phyloP scores from a whole-genome alignment of 2,888 invertebrate species.

The Caenorhabditis sp. region DNA sequence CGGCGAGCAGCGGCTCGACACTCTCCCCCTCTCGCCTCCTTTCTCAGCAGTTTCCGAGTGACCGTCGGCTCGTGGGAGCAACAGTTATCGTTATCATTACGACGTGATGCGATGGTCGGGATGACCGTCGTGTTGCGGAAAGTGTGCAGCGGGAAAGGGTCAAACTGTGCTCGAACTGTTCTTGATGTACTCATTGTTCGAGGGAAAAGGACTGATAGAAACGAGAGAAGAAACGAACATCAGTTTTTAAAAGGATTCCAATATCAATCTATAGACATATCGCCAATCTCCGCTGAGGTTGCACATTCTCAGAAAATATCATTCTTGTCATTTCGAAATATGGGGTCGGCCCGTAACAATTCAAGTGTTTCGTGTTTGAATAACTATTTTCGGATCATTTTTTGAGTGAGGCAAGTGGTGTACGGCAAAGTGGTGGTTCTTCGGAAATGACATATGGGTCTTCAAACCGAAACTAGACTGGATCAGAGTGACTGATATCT shows the following conservation, averaged over 20 bases:
- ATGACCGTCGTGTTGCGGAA: constrained; percentile 11
- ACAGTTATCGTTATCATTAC: constrained; percentile 29
- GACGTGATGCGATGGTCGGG: constrained; percentile 23
- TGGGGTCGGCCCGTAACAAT: too few relatives aligned
- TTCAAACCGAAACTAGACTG: not conserved
- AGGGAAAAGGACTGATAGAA: not conserved
- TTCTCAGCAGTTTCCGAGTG: constrained; percentile 13
- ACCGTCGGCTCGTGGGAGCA: constrained; percentile 15
- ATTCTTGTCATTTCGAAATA: not conserved
- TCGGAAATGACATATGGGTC: not conserved
- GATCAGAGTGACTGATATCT: too few relatives aligned
- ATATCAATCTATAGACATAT: too few relatives aligned
- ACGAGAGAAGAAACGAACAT: too few relatives aligned
- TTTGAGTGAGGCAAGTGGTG: not conserved
- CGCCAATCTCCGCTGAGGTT: not conserved
- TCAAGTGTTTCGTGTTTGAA: constrained; percentile 7
- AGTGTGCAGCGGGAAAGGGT: not conserved
- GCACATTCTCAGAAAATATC: not conserved
- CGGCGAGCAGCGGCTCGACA: constrained; percentile 38
- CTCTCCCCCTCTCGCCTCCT: too few relatives aligned
- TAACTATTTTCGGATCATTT: constrained; percentile 6
- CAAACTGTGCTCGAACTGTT: not conserved
- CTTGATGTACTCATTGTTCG: not conserved
- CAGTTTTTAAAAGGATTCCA: too few relatives aligned
- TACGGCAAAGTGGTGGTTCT: not conserved